Evolutionary conservation across 2,113 vertebrate species (phyloP).

Genomic region (Xiphophorus maculatus): DNA sequence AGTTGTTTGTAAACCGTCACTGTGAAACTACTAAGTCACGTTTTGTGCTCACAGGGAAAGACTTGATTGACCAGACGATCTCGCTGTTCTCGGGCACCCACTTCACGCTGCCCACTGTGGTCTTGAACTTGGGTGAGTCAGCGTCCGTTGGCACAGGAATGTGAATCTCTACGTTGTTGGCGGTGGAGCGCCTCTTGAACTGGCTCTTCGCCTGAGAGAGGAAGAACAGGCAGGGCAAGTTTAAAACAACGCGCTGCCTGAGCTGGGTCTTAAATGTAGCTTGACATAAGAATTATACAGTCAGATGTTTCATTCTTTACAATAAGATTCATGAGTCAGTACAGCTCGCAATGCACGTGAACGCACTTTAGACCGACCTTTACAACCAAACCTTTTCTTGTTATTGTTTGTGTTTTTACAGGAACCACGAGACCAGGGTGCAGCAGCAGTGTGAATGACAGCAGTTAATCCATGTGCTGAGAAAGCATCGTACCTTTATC

Average conservation of each 20-base stretch:
- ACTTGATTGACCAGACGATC: slow-evolving; percentile 99
- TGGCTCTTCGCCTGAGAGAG: slow-evolving; percentile 92
- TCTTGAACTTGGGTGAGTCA: slow-evolving; percentile 98
- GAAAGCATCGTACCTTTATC: slow-evolving; percentile 87
- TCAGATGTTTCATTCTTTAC: neutral
- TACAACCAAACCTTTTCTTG: neutral
- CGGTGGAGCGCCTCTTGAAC: slow-evolving; percentile 95
- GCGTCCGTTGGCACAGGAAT: slow-evolving; percentile 97
- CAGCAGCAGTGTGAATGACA: neutral
- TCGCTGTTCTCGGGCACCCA: slow-evolving; percentile 99
- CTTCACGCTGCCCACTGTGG: slow-evolving; percentile 96
- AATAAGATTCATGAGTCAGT: slow-evolving; percentile 1
- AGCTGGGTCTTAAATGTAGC: neutral
- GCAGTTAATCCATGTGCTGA: neutral
- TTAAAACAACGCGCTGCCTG: slow-evolving; percentile 2
- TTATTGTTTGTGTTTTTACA: neutral
- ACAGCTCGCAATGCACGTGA: neutral
- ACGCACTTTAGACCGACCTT: neutral
- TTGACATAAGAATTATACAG: neutral
- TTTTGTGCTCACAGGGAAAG: slow-evolving; percentile 87
- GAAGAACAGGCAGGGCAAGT: slow-evolving; percentile 52
- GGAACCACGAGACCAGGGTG: neutral
- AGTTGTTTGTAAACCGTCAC: neutral
- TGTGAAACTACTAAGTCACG: slow-evolving; percentile 41
- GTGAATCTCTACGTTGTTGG: slow-evolving; percentile 99